Percentiles rank a stretch among this genome's conserved stretches.
These are phyloP conservation scores for Leptinotarsa juncta DNA, from an alignment of 2,888 invertebrate genomes.

Conservation along the genomic window DNA sequence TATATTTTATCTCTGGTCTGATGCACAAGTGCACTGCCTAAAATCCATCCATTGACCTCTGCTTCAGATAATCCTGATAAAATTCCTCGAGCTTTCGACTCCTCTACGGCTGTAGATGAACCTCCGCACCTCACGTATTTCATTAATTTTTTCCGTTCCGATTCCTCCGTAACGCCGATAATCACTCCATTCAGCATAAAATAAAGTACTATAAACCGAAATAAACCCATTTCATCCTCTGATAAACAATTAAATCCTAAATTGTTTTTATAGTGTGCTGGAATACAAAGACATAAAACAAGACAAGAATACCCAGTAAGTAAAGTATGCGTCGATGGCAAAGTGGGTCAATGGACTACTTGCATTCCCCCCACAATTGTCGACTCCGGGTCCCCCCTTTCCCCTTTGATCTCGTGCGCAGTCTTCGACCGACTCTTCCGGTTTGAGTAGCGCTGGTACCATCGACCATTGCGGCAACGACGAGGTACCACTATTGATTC, in stretches of 20 bases:
- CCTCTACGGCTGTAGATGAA: neutral
- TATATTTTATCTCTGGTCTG: too few relatives aligned
- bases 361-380: constrained; percentile 39
- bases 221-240: constrained; percentile 12
- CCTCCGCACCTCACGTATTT: constrained; percentile 1
- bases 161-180: constrained; percentile 6
- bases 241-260: constrained; percentile 21
- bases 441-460: constrained; percentile 43
- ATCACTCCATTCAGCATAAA: neutral
- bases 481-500: neutral
- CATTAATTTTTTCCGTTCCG: neutral
- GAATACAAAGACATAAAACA: constrained; percentile 40
- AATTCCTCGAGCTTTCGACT: neutral
- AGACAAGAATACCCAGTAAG: constrained; percentile 42
- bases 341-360: constrained; percentile 63
- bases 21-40: neutral
- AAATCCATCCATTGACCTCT: neutral
- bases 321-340: constrained; percentile 58
- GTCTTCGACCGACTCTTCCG: constrained; percentile 58
- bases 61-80: neutral
- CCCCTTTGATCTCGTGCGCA: constrained; percentile 54
- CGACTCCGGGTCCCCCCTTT: constrained; percentile 55
- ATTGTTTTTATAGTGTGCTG: constrained; percentile 20
- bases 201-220: constrained; percentile 10
- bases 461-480: neutral